Evolutionary conservation across 1,140 invertebrate species (phyloP).

Genomic region (Plectrocnemia conspersa): DNA sequence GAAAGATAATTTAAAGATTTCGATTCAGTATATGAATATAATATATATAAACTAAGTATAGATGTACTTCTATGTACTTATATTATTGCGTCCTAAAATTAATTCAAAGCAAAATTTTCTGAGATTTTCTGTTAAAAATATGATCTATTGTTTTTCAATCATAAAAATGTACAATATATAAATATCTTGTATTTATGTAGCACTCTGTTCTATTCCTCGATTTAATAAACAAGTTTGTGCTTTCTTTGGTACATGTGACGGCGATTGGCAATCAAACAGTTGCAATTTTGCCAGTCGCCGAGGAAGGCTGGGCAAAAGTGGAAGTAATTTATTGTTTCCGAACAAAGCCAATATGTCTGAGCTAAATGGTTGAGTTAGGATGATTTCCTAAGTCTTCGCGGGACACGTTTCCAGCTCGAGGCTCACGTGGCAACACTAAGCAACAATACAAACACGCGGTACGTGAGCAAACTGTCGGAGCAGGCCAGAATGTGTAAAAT

Average conservation of each 20-base stretch:
- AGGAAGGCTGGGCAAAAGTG: neutral
- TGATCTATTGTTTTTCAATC: too few species aligned
- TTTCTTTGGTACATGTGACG: neutral
- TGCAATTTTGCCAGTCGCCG: neutral
- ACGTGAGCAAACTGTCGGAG: conserved; percentile 11
- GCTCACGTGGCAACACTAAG: conserved; percentile 1
- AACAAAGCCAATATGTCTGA: conserved; percentile 5
- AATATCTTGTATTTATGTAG: neutral
- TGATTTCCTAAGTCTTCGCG: conserved; percentile 9
- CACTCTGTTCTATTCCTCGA: neutral
- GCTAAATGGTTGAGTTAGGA: conserved; percentile 6
- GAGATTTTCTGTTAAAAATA: too few species aligned
- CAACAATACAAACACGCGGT: conserved; percentile 7
- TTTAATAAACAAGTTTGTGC: neutral
- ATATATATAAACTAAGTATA: too few species aligned
- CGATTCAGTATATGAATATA: too few species aligned
- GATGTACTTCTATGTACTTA: too few species aligned
- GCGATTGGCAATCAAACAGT: neutral
- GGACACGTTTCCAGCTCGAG: conserved; percentile 7
- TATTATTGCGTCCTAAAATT: too few species aligned
- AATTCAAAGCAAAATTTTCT: too few species aligned
- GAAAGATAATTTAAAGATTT: too few species aligned
- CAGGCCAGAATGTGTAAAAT: neutral
- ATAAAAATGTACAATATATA: neutral
- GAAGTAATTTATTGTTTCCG: conserved; percentile 9